Base-by-base conservation (phyloP, 2,888 invertebrate genomes). In the Drosophila emarginata region DNA sequence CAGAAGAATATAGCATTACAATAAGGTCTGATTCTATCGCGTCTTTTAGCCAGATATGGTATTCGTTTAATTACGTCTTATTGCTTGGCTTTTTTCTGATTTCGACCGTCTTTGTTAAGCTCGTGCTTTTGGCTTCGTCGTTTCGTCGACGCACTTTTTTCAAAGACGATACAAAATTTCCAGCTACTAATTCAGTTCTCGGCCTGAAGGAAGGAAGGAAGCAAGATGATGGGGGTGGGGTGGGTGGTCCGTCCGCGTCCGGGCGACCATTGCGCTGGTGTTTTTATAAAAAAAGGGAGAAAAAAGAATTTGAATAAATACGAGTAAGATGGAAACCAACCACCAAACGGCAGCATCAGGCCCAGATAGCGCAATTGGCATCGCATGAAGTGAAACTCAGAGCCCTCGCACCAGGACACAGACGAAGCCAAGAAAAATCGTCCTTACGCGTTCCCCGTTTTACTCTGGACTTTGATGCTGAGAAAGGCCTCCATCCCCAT, bases 261-360 rank as follows among this genome's bases (percentile, higher is more conserved):
- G 21, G 45, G 45, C 45, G 45, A 50, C 28, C 32, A 23, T 57
- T 58, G 53, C 53, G 28, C 23, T 37, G 32, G 39, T 14, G 32
- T 57, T 61, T 57, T 53, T 59, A 52, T 61, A 61, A 67, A 65
- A 71, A 32, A 32, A 32, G 11, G 61, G 66, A 59, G 62, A 45
- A 45, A 74, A 71, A 67, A 68, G 50, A 81, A 85, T 68, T 81
- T 76, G 58, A 76, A 85, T 79, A 81, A 72, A 71, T 78, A 45
- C 45, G 21, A 45, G 45, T 45, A 83, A 80, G 67, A 77, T 63
- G 70, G 57, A 81, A 86, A 81, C 51, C 86, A 83, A 80, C 85
- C 87, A 87, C 81, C 84, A 67, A 65, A 32, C 65, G 61, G 57
- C 64, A 79, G 68, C 45, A 21, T 45, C 45, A 45, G 45, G 45